A percentile compares a stretch with the other conserved stretches of the same genome.
phyloP scores from a whole-genome alignment of 2,797 vertebrate species.

The Jordanella pulchra region DNA sequence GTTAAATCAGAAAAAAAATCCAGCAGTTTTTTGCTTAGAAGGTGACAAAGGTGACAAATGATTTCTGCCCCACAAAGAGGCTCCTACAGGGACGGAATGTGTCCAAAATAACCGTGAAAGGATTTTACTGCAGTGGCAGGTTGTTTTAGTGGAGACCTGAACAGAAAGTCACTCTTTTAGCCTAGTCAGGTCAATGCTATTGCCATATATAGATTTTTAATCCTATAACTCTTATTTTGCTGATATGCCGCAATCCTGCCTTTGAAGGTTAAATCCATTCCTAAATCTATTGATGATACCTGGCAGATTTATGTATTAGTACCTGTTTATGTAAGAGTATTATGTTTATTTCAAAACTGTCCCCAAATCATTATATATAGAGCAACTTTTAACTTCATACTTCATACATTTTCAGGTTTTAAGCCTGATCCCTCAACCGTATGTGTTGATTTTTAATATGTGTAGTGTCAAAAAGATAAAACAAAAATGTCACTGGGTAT shows the following conservation, averaged over 20 bases:
- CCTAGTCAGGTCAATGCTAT: slow-evolving; percentile 59
- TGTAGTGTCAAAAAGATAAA: no score
- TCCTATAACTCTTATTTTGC: slow-evolving; percentile 33
- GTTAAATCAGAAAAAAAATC: slow-evolving; percentile 21
- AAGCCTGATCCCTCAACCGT: no score
- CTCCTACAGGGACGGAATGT: slow-evolving; percentile 44
- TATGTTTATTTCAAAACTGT: not conserved
- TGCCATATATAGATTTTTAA: slow-evolving; percentile 43
- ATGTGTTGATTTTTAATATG: no score
- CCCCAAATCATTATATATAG: not conserved
- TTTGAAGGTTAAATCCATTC: slow-evolving; percentile 34
- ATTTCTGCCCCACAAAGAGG: slow-evolving; percentile 65
- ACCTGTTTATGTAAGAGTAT: slow-evolving; percentile 14
- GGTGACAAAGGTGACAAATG: slow-evolving; percentile 69
- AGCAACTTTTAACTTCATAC: not conserved
- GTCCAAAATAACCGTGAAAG: slow-evolving; percentile 65
- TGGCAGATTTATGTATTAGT: slow-evolving; percentile 6
- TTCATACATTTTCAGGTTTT: not conserved
- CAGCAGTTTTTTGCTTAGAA: slow-evolving; percentile 48
- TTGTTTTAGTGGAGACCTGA: slow-evolving; percentile 62
- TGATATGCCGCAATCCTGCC: slow-evolving; percentile 31
- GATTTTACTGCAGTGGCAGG: slow-evolving; percentile 55
- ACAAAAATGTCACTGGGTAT: no score
- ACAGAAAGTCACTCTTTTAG: slow-evolving; percentile 41
- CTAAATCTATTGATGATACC: slow-evolving; percentile 38